Percentiles rank a stretch among this genome's conserved stretches.
Conservation (phyloP, 1,140 invertebrate species). For the Ditylenchus dipsaci region DNA sequence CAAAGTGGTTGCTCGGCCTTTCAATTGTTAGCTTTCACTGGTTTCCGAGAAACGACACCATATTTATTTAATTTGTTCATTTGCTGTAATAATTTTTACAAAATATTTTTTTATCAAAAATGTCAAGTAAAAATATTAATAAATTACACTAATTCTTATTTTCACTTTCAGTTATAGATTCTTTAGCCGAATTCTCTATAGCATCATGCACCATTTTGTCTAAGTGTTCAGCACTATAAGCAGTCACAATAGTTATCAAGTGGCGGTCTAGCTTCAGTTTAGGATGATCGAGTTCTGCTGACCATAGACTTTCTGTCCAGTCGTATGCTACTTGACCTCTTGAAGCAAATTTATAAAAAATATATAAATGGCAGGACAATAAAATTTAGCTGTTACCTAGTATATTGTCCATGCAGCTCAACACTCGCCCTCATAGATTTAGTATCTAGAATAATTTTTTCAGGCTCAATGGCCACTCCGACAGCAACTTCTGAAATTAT, state of each 20-base stretch:
- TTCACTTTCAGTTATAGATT: no score
- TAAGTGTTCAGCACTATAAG: slow-evolving; percentile 34
- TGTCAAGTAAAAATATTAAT: no score
- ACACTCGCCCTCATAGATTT: slow-evolving; percentile 43
- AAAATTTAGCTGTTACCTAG: slow-evolving; percentile 31
- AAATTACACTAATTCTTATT: no score
- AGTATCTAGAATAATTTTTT: slow-evolving; percentile 39
- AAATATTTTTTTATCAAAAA: no score
- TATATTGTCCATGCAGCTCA: slow-evolving; percentile 46
- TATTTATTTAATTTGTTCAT: no score
- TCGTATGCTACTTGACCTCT: slow-evolving; percentile 52
- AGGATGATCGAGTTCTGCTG: slow-evolving; percentile 20
- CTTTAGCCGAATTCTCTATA: slow-evolving; percentile 6
- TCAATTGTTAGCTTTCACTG: no score
- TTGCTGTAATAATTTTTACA: no score
- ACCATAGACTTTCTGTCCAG: slow-evolving; percentile 50
- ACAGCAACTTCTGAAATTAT: slow-evolving; percentile 47
- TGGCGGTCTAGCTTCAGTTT: slow-evolving; percentile 9
- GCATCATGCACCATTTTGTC: slow-evolving; percentile 44
- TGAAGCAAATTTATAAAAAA: slow-evolving; percentile 15
- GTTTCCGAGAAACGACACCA: no score
- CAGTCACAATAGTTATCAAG: slow-evolving; percentile 37
- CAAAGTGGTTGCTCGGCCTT: no score
- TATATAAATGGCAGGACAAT: background rate
- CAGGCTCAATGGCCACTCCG: slow-evolving; percentile 46